These are phyloP conservation scores for Lithosia quadra DNA, from an alignment of 2,888 invertebrate species.

Conservation along the genomic window DNA sequence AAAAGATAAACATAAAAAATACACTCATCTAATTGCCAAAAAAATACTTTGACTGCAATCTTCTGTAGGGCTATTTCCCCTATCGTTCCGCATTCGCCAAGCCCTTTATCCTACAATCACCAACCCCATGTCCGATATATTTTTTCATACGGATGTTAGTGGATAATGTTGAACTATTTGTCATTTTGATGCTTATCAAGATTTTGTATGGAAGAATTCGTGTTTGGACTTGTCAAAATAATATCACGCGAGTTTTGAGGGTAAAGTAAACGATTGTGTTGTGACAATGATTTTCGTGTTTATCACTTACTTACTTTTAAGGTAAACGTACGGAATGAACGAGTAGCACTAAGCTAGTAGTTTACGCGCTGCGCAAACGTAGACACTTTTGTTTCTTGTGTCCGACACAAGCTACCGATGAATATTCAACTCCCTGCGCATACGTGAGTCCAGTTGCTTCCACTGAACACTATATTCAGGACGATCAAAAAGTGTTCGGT, in stretches of 20 bases:
- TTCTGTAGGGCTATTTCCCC: background rate
- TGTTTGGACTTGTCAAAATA: constrained; percentile 32
- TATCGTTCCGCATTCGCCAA: background rate
- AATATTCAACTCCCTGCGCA: too few relatives aligned
- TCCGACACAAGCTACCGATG: too few relatives aligned
- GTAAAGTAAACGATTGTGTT: background rate
- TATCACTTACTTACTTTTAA: background rate
- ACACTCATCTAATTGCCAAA: too few relatives aligned
- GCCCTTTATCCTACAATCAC: background rate
- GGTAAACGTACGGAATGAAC: too few relatives aligned
- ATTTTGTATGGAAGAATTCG: constrained; percentile 15
- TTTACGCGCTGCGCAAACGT: too few relatives aligned
- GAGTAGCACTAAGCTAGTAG: too few relatives aligned
- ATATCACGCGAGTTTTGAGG: constrained; percentile 15
- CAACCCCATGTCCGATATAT: background rate
- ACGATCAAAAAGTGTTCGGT: too few relatives aligned
- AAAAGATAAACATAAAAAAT: too few relatives aligned
- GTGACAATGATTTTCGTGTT: background rate
- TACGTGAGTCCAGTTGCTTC: too few relatives aligned
- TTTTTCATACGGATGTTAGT: background rate
- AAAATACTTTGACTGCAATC: background rate
- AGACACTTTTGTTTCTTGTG: too few relatives aligned
- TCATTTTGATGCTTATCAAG: constrained; percentile 22
- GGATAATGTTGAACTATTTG: constrained; percentile 19
- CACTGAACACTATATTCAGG: too few relatives aligned